These are phyloP conservation scores for Mongoloraphidia duomilia DNA, from an alignment of 2,888 invertebrate genomes.

Conservation along the genomic window DNA sequence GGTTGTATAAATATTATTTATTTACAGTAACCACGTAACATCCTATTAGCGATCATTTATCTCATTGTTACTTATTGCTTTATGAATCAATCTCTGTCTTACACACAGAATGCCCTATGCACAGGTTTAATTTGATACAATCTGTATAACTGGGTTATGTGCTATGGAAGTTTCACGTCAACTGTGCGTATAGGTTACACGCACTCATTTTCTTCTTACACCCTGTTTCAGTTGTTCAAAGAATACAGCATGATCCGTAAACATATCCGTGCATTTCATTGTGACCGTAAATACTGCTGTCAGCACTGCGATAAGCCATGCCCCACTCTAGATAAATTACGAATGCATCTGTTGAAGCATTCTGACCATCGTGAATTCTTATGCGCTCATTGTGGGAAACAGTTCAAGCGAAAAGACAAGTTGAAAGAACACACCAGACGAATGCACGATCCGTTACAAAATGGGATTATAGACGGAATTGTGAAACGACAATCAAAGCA, in stretches of 20 bases:
- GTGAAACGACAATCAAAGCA: too few species aligned
- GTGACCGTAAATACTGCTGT: constrained; percentile 50
- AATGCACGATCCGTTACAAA: constrained; percentile 32
- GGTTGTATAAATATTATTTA: too few species aligned
- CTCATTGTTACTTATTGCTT: too few species aligned
- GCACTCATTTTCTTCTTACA: constrained; percentile 9
- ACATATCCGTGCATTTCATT: constrained; percentile 60
- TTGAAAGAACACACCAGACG: constrained; percentile 56
- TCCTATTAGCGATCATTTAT: too few species aligned
- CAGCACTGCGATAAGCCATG: constrained; percentile 53
- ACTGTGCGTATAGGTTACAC: too few species aligned
- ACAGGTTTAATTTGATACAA: too few species aligned
- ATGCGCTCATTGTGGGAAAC: constrained; percentile 61
- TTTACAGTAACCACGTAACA: too few species aligned
- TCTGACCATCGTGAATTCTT: constrained; percentile 52
- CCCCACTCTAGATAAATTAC: constrained; percentile 53
- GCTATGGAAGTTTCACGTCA: too few species aligned
- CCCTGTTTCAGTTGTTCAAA: constrained; percentile 35
- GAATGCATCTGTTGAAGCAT: constrained; percentile 54
- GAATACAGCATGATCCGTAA: constrained; percentile 57
- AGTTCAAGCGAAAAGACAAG: constrained; percentile 64
- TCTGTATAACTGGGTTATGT: too few species aligned
- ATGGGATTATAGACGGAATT: too few species aligned
- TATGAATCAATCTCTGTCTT: too few species aligned
- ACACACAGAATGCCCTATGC: too few species aligned